Evolutionary conservation across 1,140 invertebrate species (phyloP).

Genomic region (Rhagoletis zephyria): DNA sequence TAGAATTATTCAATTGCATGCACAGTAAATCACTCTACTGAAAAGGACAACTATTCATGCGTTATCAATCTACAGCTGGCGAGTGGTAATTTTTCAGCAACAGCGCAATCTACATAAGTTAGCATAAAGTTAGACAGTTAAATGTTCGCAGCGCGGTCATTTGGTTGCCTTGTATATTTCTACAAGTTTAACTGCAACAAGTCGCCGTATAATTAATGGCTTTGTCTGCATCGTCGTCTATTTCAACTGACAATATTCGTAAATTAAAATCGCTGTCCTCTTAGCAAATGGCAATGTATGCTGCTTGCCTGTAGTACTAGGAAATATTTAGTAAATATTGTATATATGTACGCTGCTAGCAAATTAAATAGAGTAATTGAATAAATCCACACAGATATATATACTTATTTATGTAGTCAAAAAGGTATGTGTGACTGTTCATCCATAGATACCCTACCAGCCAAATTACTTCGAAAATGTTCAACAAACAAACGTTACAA

Average conservation of each 20-base stretch:
- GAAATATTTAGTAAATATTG: too few species aligned
- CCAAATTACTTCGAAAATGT: too few species aligned
- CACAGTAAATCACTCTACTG: neutral
- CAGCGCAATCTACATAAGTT: neutral
- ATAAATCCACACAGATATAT: too few species aligned
- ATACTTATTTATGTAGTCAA: too few species aligned
- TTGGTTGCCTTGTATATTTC: neutral
- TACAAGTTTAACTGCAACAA: neutral
- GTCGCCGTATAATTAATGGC: constrained; percentile 16
- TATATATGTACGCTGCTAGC: too few species aligned
- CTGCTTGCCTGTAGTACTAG: too few species aligned
- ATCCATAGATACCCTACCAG: too few species aligned
- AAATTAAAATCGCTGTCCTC: neutral
- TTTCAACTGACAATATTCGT: constrained; percentile 30
- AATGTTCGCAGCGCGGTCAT: neutral
- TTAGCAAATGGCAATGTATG: too few species aligned
- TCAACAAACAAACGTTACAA: too few species aligned
- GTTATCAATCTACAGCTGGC: neutral
- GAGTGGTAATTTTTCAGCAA: neutral
- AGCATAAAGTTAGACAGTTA: neutral
- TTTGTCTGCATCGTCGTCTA: neutral
- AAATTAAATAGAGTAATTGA: too few species aligned
- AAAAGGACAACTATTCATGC: neutral
- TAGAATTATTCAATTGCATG: neutral
- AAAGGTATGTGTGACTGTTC: too few species aligned